Evolutionary conservation across 2,113 vertebrate genomes (phyloP).

Genomic region (Acrocephalus kingi): DNA sequence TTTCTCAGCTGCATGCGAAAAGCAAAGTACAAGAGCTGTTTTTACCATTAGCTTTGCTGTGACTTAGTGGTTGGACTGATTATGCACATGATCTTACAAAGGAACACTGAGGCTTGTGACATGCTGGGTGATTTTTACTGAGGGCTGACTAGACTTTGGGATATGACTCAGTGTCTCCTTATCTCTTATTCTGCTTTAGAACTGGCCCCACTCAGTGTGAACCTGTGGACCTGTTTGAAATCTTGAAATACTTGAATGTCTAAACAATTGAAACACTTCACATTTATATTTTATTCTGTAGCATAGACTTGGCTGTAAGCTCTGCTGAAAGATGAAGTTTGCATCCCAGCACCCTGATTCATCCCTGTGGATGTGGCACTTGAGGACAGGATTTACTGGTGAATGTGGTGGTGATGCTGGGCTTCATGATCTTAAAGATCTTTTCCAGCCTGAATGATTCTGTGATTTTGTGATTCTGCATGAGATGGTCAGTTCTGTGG

Average conservation of each 20-base stretch:
- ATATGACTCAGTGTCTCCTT: not conserved
- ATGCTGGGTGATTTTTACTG: not conserved
- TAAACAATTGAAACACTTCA: not conserved
- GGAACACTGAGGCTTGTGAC: not conserved
- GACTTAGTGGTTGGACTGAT: not conserved
- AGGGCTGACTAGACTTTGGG: not conserved
- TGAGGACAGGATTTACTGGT: not conserved
- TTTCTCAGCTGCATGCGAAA: not conserved
- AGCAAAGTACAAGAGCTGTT: not conserved
- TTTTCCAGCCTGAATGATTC: not conserved
- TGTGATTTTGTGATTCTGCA: not conserved
- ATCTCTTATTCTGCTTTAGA: not conserved
- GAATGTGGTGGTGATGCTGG: not conserved
- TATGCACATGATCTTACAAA: not conserved
- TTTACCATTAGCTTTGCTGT: not conserved
- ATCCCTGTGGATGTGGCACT: not conserved
- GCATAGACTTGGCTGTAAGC: rapidly evolving
- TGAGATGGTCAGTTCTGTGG: not conserved
- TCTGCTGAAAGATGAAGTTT: not conserved
- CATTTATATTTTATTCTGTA: not conserved
- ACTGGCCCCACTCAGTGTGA: not conserved
- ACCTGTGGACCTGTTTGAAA: not conserved
- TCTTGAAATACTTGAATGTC: not conserved
- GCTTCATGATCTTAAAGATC: not conserved
- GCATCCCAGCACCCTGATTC: not conserved